phyloP scores from a whole-genome alignment of 2,888 invertebrate species.

The Trichopoda pennipes region DNA sequence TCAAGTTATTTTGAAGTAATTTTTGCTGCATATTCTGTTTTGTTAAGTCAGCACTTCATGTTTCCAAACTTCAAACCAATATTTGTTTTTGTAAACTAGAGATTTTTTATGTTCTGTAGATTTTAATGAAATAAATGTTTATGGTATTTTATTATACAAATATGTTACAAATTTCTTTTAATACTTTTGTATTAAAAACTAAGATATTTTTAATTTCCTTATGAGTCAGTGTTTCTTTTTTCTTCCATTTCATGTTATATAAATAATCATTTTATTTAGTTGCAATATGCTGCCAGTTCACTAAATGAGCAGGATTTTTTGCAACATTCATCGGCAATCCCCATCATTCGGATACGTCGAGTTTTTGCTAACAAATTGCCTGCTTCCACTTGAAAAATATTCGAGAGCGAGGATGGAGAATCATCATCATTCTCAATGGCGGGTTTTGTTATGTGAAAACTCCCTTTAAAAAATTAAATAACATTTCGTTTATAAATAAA shows the following conservation, averaged over 20 bases:
- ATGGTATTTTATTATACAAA: not conserved
- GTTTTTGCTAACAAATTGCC: constrained; percentile 47
- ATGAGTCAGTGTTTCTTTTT: not conserved
- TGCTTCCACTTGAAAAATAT: constrained; percentile 38
- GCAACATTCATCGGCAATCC: constrained; percentile 57
- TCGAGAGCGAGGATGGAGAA: not conserved
- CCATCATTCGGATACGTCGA: constrained; percentile 25
- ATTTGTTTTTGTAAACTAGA: too few species aligned
- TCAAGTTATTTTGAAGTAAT: too few species aligned
- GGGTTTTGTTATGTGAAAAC: not conserved
- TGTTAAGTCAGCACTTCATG: too few species aligned
- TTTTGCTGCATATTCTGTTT: too few species aligned
- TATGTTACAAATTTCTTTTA: not conserved
- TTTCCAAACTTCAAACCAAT: too few species aligned
- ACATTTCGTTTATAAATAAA: not conserved
- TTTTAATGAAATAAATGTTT: too few species aligned
- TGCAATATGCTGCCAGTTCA: constrained; percentile 44
- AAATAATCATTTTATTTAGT: not conserved
- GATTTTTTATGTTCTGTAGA: too few species aligned
- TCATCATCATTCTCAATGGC: not conserved
- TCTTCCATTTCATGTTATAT: not conserved
- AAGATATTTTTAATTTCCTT: not conserved
- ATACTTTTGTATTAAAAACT: too few species aligned
- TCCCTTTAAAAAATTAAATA: not conserved
- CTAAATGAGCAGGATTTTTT: constrained; percentile 37